Conservation (phyloP, 1,140 invertebrate genomes). For the Triops cancriformis region DNA sequence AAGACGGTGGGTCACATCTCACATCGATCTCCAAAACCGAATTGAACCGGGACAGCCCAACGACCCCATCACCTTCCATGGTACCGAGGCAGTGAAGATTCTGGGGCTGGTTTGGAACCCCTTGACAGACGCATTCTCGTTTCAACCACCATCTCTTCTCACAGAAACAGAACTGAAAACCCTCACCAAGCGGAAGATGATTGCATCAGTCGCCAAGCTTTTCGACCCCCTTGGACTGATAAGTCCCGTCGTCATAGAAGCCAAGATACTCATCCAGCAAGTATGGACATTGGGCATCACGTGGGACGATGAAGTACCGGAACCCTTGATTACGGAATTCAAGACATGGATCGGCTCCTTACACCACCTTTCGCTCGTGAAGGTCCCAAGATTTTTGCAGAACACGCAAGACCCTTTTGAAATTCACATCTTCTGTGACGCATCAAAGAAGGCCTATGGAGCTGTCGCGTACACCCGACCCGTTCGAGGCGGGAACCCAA, state of each 20-base stretch:
- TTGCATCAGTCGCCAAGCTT: conserved; percentile 35
- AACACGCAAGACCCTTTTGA: conserved; percentile 19
- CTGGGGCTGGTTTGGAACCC: conserved; percentile 32
- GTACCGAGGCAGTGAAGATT: conserved; percentile 25
- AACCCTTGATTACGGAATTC: conserved; percentile 29
- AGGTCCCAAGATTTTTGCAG: conserved; percentile 18
- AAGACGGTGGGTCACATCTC: conserved; percentile 32
- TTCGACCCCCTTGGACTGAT: conserved; percentile 43
- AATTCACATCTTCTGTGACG: conserved; percentile 40
- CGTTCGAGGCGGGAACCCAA: not conserved
- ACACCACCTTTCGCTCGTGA: not conserved
- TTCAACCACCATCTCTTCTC: not conserved
- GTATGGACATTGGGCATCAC: conserved; percentile 37
- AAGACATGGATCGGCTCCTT: conserved; percentile 19
- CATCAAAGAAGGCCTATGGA: conserved; percentile 38
- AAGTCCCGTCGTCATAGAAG: conserved; percentile 36
- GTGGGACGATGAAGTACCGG: conserved; percentile 40
- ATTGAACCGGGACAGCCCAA: conserved; percentile 28
- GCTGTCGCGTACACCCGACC: conserved; percentile 37
- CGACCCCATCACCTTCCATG: conserved; percentile 16
- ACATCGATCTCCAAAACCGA: conserved; percentile 32
- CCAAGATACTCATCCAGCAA: conserved; percentile 41
- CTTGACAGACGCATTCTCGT: not conserved
- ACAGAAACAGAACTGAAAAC: not conserved
- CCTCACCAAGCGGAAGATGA: conserved; percentile 34